Base-by-base conservation (phyloP, 2,888 invertebrate genomes). In the Poecilus cupreus region DNA sequence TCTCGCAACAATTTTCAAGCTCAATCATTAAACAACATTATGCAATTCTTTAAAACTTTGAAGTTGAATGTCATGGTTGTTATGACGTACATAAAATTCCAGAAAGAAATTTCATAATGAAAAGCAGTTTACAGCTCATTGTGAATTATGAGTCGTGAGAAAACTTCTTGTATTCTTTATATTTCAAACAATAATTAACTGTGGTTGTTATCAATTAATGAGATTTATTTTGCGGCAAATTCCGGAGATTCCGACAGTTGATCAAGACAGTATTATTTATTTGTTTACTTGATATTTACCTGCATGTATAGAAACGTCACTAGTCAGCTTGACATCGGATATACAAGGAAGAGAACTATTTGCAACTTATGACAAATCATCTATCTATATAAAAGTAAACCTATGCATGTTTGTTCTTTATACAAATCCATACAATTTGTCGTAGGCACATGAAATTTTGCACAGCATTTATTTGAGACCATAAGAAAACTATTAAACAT, bases 61-160 rank as follows among this genome's bases (percentile, higher is more conserved):
- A 60, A 60, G 60, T 60, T 60, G 60, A 60, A 60, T 60, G 60
- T 60, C 60, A 60, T 24, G 60, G 60, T n/a, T 11, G 13, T 13
- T 26, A 60, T 60, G 20, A 60, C 60, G 60, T 60, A 60, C 5
- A 24, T 60, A 24, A 22, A 60, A 60, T 60, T 60, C 60, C 24
- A 60, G 22, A 60, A 60, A 60, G 60, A 60, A 60, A 60, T 60
- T 60, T 60, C 26, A 26, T 60, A 26, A 60, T 60, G 60, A 60
- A 60, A 60, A 60, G 22, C 10, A 60, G 24, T 26, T 60, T 26
- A 60, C 26, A 60, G 26, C 13, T 43, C 13, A 60, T 60, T 60
- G 60, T 60, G 24, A 60, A 24, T 26, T 60, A 60, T 60, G 60
- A 60, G n/a, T 60, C 60, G 60, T 60, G 60, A 60, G 60, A 60